Conservation (phyloP, 2,888 invertebrate species). For the Hirtodrosophila histrioides region DNA sequence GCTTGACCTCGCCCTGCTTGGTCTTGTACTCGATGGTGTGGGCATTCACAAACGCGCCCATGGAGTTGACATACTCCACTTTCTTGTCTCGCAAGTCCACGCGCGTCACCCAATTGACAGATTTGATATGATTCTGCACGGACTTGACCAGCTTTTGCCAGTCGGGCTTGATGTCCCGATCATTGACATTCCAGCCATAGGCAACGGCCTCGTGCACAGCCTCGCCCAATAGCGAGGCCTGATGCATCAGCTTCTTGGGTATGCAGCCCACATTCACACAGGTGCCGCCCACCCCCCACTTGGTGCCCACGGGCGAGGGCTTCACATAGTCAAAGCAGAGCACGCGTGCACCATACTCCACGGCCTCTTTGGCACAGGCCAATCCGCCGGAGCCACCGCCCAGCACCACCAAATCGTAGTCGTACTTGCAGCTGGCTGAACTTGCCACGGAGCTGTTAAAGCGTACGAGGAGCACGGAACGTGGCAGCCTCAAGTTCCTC, state of each 20-base stretch:
- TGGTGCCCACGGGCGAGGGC: conserved; percentile 93
- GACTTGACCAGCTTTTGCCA: conserved; percentile 90
- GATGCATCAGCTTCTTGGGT: conserved; percentile 99
- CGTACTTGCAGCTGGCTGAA: conserved; percentile 84
- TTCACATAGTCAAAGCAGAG: conserved; percentile 94
- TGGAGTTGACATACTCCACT: conserved; percentile 93
- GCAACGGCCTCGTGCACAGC: conserved; percentile 91
- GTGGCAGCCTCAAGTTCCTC: not conserved
- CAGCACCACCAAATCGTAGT: conserved; percentile 96
- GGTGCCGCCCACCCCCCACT: conserved; percentile 99
- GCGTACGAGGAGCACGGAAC: not conserved
- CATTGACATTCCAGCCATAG: conserved; percentile 91
- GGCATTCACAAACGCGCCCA: conserved; percentile 90
- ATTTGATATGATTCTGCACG: conserved; percentile 95
- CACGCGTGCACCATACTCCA: conserved; percentile 91
- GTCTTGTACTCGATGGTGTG: conserved; percentile 90
- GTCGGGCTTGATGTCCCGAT: conserved; percentile 87
- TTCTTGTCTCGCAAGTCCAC: conserved; percentile 95
- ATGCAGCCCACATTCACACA: conserved; percentile 99
- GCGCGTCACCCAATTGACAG: conserved; percentile 97
- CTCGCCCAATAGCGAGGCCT: conserved; percentile 95
- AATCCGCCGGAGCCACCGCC: conserved; percentile 98
- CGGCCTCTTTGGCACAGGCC: conserved; percentile 96
- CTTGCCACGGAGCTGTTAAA: not conserved
- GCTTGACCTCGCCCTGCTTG: conserved; percentile 88